phyloP scores from a whole-genome alignment of 1,140 invertebrate genomes.

The Hyles vespertilio region DNA sequence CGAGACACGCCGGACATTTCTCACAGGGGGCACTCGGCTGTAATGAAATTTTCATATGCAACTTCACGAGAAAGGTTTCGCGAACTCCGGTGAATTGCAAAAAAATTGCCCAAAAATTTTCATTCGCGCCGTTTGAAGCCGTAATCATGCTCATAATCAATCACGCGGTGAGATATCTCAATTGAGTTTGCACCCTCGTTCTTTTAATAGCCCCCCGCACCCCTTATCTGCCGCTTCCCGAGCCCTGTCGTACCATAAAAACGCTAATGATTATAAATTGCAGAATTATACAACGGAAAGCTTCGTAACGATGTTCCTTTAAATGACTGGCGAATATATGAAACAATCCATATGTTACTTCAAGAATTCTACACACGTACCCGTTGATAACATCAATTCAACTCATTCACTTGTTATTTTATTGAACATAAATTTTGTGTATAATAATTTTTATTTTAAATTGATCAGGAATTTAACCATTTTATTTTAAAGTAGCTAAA shows the following conservation, averaged over 20 bases:
- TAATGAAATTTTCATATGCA: slow-evolving; percentile 49
- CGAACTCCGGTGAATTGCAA: slow-evolving; percentile 16
- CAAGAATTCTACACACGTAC: no score
- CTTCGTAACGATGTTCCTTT: slow-evolving; percentile 36
- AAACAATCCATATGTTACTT: no score
- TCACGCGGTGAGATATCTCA: slow-evolving; percentile 65
- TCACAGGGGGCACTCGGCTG: slow-evolving; percentile 52
- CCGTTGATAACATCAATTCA: no score
- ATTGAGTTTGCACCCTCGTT: slow-evolving; percentile 55
- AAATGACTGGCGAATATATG: slow-evolving; percentile 12
- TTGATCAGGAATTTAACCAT: no score
- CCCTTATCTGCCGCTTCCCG: slow-evolving; percentile 15
- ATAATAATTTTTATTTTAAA: no score
- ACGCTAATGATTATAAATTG: slow-evolving; percentile 66
- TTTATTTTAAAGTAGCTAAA: no score
- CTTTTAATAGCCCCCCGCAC: slow-evolving; percentile 9
- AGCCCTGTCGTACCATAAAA: slow-evolving; percentile 38
- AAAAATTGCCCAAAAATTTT: slow-evolving; percentile 46
- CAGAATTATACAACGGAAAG: slow-evolving; percentile 54
- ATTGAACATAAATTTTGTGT: no score
- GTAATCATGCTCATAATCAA: slow-evolving; percentile 64
- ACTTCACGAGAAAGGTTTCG: slow-evolving; percentile 35
- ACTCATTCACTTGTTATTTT: no score
- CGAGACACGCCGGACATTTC: slow-evolving; percentile 55
- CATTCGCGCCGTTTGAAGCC: slow-evolving; percentile 47